Evolutionary conservation across 2,797 vertebrate genomes (phyloP).

Genomic region (Malacoctenus gilli): DNA sequence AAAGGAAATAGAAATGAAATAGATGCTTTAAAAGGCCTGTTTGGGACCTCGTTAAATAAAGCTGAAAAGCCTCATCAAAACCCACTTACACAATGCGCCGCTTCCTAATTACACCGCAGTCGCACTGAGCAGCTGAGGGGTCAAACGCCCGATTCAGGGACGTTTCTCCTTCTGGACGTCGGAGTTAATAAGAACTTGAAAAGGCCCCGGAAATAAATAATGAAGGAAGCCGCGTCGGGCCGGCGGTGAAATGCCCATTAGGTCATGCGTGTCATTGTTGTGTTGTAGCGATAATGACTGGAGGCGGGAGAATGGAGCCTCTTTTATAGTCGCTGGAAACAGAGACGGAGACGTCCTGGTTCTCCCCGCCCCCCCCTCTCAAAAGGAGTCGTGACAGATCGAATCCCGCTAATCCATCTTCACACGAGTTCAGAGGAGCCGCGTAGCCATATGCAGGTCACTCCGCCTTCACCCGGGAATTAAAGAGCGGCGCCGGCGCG

Average conservation of each 20-base stretch:
- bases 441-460: slow-evolving; percentile 46
- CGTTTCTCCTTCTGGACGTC: slow-evolving; percentile 11
- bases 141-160: slow-evolving; percentile 31
- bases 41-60: neutral
- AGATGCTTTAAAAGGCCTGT: neutral
- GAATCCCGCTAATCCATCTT: slow-evolving; percentile 61
- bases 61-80: slow-evolving; percentile 24
- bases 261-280: slow-evolving; percentile 12
- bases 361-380: slow-evolving; percentile 54
- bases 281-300: slow-evolving; percentile 22
- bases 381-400: slow-evolving; percentile 45
- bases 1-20: slow-evolving; percentile 2
- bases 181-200: slow-evolving; percentile 24
- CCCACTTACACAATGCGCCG: slow-evolving; percentile 10
- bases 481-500: slow-evolving; percentile 29
- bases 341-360: slow-evolving; percentile 24
- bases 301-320: slow-evolving; percentile 22
- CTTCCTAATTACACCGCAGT: slow-evolving; percentile 25
- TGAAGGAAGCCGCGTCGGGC: slow-evolving; percentile 7
- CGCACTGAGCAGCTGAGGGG: slow-evolving; percentile 21
- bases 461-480: slow-evolving; percentile 53
- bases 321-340: slow-evolving; percentile 24
- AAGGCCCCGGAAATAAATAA: slow-evolving; percentile 19
- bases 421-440: slow-evolving; percentile 53
- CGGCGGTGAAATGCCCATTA: slow-evolving; percentile 2